Base-by-base conservation (phyloP, 2,113 vertebrate genomes). In the Nannospalax galili region DNA sequence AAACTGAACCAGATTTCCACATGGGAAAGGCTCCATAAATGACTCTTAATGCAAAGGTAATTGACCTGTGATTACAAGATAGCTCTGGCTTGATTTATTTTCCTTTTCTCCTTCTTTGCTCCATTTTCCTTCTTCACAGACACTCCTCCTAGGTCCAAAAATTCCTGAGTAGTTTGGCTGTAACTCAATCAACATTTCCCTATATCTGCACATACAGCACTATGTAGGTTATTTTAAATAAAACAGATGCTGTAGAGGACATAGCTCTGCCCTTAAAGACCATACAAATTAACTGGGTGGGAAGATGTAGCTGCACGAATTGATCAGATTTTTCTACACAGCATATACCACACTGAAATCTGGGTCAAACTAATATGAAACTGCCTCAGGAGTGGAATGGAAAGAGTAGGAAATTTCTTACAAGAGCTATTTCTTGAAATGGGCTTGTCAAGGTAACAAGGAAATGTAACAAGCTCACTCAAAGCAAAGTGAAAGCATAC, bases 261-360 rank as follows among this genome's bases (percentile, higher is more conserved):
- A 10, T 1, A 64, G 56, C 58, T 91, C 72, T 95, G 42, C 40
- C 85, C 69, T 95, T 60, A 58, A 84, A 73, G 69, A 93, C 17
- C 73, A 81, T 40, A 67, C 69, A 95, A 72, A 93, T 65, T 64
- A 92, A 70, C 69, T 62, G 42, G 58, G 16, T 22, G 7, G 56
- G 26, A 88, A 91, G 85, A 78, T 40, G 20, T 20, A 1, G 5
- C 11, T 81, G 58, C 28, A 67, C 62, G 90, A 84, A 82, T 4
- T 28, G 32, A 90, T 90, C 45, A 75, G 84, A 95, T 69, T 86
- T 73, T 92, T 48, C 45, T 52, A 60, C 7, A 42, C 65, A 58
- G n/a, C 81, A 93, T 40, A 37, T 16, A 64, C n/a, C 64, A 62
- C 7, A 48, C 40, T 7, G 7, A 64, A 40, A 67, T 80, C 73